Evolutionary conservation across 2,113 vertebrate species (phyloP).

Genomic region (Alligator sinensis): DNA sequence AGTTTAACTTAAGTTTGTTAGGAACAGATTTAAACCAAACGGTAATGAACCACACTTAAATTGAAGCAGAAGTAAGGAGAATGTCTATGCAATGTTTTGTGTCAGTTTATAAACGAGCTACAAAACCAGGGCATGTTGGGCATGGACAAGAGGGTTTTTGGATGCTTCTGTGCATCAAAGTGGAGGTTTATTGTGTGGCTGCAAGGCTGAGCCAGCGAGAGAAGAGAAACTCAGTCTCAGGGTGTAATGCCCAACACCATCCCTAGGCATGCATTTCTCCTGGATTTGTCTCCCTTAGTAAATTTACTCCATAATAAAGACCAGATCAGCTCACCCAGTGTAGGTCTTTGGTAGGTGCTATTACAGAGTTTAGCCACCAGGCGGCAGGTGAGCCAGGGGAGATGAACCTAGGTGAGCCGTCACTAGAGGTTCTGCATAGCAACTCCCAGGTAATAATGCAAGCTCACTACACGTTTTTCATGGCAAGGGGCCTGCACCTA

Average conservation of each 20-base stretch:
- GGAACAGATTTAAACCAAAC: neutral
- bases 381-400: too few species aligned
- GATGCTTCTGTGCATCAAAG: neutral
- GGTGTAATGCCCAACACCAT: neutral
- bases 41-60: neutral
- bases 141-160: neutral
- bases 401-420: too few species aligned
- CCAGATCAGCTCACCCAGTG: too few species aligned
- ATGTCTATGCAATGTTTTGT: neutral
- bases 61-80: neutral
- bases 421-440: too few species aligned
- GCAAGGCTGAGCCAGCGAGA: neutral
- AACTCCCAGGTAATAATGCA: too few species aligned
- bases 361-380: too few species aligned
- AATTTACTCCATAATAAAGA: too few species aligned
- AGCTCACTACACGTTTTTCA: too few species aligned
- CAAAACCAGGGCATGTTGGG: neutral
- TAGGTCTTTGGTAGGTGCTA: too few species aligned
- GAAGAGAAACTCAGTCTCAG: neutral
- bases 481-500: neutral
- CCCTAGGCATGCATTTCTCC: too few species aligned
- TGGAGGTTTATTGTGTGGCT: neutral
- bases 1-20: neutral
- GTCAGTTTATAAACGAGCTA: neutral
- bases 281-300: too few species aligned